A percentile compares a stretch with the other conserved stretches of the same genome.
These are phyloP conservation scores for Drosophila mayaguana DNA, from an alignment of 2,888 invertebrate genomes.

Conservation along the genomic window DNA sequence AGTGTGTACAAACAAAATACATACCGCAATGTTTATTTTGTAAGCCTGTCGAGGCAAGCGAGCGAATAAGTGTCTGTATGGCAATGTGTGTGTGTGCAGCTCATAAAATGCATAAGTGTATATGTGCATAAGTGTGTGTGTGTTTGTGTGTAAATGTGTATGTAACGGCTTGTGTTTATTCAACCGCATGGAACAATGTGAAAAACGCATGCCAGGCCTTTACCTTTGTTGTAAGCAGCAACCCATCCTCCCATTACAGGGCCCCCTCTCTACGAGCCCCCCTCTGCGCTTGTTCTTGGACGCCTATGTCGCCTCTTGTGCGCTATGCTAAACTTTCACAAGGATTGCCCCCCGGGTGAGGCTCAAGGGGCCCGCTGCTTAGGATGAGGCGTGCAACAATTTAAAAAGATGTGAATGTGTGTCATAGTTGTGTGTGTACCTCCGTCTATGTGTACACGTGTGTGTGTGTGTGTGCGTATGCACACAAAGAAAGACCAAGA, in stretches of 20 bases:
- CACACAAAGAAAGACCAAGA: constrained; percentile 28
- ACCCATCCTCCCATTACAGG: neutral
- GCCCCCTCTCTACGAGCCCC: neutral
- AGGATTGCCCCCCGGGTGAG: constrained; percentile 62
- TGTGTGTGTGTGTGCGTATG: constrained; percentile 12
- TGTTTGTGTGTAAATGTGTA: constrained; percentile 26
- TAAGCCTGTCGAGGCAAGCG: constrained; percentile 73
- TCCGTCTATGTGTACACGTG: neutral
- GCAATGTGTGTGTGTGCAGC: constrained; percentile 35
- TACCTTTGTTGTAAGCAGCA: constrained; percentile 47
- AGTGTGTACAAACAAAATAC: constrained; percentile 75
- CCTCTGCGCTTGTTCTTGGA: neutral
- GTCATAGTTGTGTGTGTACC: constrained; percentile 17
- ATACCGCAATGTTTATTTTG: constrained; percentile 78
- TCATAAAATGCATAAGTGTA: constrained; percentile 51
- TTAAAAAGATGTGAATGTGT: constrained; percentile 56
- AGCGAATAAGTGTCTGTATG: constrained; percentile 69
- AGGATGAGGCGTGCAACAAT: constrained; percentile 70
- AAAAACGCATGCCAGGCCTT: constrained; percentile 74
- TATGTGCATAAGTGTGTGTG: constrained; percentile 12
- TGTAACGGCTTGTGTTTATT: constrained; percentile 71
- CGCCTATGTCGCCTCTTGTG: constrained; percentile 19
- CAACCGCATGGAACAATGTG: constrained; percentile 77
- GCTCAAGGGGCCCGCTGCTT: constrained; percentile 26
- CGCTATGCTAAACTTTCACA: constrained; percentile 71